Evolutionary conservation across 2,113 vertebrate genomes (phyloP).

Genomic region (Tupaia tana): DNA sequence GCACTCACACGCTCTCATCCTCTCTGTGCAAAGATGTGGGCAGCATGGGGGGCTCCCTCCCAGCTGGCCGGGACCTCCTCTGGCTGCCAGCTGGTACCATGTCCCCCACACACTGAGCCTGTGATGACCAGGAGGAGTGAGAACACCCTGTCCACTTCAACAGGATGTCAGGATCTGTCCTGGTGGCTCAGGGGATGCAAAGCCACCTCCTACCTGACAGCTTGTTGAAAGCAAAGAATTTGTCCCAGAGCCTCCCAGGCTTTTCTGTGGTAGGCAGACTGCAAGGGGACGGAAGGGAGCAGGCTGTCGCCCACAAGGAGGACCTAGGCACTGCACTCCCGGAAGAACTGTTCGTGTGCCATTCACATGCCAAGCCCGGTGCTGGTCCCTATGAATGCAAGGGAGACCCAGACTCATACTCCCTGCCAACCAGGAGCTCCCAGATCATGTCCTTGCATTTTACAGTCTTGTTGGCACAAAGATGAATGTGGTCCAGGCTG

Average conservation of each 20-base stretch:
- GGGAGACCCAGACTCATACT: background rate
- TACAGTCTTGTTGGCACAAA: background rate
- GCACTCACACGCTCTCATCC: background rate
- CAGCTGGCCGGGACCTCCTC: background rate
- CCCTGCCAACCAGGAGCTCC: background rate
- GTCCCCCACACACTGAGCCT: background rate
- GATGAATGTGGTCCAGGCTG: background rate
- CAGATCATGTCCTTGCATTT: background rate
- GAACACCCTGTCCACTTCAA: background rate
- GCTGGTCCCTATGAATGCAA: accelerated
- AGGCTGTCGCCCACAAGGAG: accelerated
- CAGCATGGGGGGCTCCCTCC: accelerated
- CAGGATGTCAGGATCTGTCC: background rate
- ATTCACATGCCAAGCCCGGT: accelerated
- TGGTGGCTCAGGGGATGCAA: background rate
- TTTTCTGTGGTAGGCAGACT: accelerated
- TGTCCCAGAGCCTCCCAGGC: accelerated
- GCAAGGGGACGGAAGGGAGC: too few species aligned
- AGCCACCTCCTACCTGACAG: background rate
- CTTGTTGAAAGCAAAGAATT: background rate
- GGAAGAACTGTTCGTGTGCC: accelerated
- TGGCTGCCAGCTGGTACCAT: accelerated
- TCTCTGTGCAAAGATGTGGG: accelerated
- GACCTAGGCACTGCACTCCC: accelerated
- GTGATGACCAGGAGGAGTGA: background rate